Base-by-base conservation (phyloP, 2,888 invertebrate genomes). In the Oscheius sp. region DNA sequence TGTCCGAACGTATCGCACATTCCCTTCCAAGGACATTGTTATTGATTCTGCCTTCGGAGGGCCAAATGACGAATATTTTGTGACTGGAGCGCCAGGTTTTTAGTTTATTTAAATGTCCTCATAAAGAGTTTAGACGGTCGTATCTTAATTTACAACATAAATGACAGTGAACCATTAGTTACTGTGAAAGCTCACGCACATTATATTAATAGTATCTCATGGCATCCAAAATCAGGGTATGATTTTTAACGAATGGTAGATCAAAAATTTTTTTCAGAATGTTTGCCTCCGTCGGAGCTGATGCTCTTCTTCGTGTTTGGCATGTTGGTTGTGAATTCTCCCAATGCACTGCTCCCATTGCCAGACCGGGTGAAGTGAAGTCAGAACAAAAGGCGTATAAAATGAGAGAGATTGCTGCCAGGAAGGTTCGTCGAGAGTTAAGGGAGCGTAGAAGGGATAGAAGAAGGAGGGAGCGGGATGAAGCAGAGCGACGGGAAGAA, bases 11-110 rank as follows among this genome's bases (percentile, higher is more conserved):
- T 75, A 68, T 49, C 61, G 68, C 6, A 70, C 73, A 17, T 71
- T 70, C 2, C 71, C 67, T 47, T 61, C 67, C 17, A 30, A 49
- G n/a, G 71, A 71, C 17, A 41, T 47, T 5, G 49, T 54, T 36
- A 70, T 73, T 45, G 68, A 70, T 30, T 45, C 68, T 1, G 36
- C 61, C 9, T 75, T 75, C 44, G 75, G 75, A 49, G 75, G 75
- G 0, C 56, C 61, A 38, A 47, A 67, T 50, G 54, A 70, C 4
- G 70, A 67, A 22, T 73, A 65, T 22, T 64, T 73, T 45, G 73
- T 70, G 2, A 66, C 71, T 8, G 75, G 75, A 50, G 51, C 69
- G 2, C 61, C 69, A 45, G 70, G 75, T 54, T 36, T n/a, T n/a
- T 30, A 30, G 36, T 33, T 17, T 20, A 38, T 56, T 36, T 45